Evolutionary conservation across 1,140 invertebrate genomes (phyloP).

Genomic region (Pseudachorutes palmiensis): DNA sequence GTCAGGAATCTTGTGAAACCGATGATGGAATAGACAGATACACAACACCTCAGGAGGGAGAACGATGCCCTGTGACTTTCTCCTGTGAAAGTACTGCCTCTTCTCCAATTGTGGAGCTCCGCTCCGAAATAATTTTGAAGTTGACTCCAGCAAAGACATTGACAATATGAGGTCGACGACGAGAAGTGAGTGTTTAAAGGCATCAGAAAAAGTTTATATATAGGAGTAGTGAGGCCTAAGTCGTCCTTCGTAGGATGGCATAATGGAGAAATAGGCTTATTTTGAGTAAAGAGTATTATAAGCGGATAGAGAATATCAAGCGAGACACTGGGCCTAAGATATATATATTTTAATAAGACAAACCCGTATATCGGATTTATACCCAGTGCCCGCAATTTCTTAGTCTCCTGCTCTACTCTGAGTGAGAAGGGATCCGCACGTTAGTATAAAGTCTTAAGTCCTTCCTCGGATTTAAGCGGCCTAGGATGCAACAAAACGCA

Average conservation of each 20-base stretch:
- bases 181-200: slow-evolving; percentile 30
- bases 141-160: slow-evolving; percentile 24
- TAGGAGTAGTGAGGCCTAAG: slow-evolving; percentile 17
- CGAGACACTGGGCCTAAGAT: slow-evolving; percentile 29
- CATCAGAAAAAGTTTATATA: slow-evolving; percentile 28
- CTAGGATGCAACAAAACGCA: background rate
- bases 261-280: slow-evolving; percentile 27
- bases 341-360: slow-evolving; percentile 37
- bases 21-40: too few relatives aligned
- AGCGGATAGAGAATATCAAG: slow-evolving; percentile 22
- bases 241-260: slow-evolving; percentile 9
- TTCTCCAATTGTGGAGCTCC: too few relatives aligned
- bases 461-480: background rate
- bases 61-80: too few relatives aligned
- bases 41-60: too few relatives aligned
- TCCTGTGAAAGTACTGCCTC: too few relatives aligned
- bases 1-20: too few relatives aligned
- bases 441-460: background rate
- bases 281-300: slow-evolving; percentile 37
- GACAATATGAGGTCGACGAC: slow-evolving; percentile 27
- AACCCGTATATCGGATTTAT: slow-evolving; percentile 33
- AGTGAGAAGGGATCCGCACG: background rate
- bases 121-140: slow-evolving; percentile 16
- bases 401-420: background rate
- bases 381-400: slow-evolving; percentile 3